These are phyloP conservation scores for Tapirus terrestris DNA, from an alignment of 2,113 vertebrate species.

Conservation along the genomic window DNA sequence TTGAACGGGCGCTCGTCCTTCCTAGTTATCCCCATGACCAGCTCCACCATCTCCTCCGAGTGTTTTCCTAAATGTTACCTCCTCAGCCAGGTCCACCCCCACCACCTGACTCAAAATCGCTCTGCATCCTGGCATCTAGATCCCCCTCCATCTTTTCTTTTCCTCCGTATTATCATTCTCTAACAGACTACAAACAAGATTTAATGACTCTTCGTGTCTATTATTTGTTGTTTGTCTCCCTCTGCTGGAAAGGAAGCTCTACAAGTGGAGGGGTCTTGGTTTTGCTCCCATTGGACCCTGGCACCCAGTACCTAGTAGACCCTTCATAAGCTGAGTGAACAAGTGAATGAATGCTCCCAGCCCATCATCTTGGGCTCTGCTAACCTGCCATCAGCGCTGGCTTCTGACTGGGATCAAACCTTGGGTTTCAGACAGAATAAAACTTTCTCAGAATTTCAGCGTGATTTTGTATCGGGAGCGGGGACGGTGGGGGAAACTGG, in stretches of 20 bases:
- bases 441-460: not conserved
- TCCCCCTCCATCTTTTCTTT: no score
- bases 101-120: not conserved
- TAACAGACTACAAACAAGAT: rapidly evolving
- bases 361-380: not conserved
- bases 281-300: no score
- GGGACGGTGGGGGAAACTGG: not conserved
- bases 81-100: not conserved
- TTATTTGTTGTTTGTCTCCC: not conserved
- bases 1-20: rapidly evolving
- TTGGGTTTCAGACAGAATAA: not conserved
- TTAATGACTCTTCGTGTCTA: rapidly evolving
- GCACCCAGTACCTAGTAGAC: not conserved
- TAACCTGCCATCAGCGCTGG: rapidly evolving
- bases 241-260: not conserved
- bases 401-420: not conserved
- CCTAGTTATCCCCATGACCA: not conserved
- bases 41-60: no score
- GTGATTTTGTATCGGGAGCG: rapidly evolving
- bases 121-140: rapidly evolving
- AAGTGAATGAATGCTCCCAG: not conserved
- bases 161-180: rapidly evolving
- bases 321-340: no score
- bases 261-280: rapidly evolving
- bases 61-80: not conserved